Conservation (phyloP, 2,797 vertebrate species). For the Ispidina lecontei region DNA sequence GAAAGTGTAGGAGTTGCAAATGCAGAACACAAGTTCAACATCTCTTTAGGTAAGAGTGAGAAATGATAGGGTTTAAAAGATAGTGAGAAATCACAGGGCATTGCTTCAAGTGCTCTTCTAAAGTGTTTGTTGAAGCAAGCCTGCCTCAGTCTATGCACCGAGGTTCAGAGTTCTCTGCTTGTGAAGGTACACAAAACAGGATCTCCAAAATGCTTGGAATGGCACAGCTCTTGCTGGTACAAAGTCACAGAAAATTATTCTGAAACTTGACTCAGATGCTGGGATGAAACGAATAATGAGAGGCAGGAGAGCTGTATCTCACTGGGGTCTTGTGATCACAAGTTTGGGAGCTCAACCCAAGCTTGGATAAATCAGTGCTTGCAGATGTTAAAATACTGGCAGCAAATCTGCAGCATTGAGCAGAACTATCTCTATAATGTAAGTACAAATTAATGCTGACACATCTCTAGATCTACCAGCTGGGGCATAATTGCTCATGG, state of each 20-base stretch:
- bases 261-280: not conserved
- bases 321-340: not conserved
- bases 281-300: not conserved
- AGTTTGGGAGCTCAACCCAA: not conserved
- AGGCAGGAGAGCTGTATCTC: not conserved
- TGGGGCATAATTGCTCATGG: not conserved
- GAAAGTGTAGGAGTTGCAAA: not conserved
- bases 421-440: not conserved
- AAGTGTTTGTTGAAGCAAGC: not conserved
- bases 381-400: not conserved
- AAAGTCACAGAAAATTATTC: not conserved
- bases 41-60: not conserved
- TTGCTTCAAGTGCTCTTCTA: not conserved
- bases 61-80: not conserved
- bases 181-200: not conserved
- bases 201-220: not conserved
- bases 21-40: not conserved
- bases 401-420: not conserved
- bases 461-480: not conserved
- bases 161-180: not conserved
- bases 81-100: not conserved
- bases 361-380: not conserved
- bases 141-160: not conserved
- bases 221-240: not conserved
- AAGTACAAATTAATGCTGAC: not conserved